Conservation (phyloP, 2,888 invertebrate species). For the Heliconius ismenius region DNA sequence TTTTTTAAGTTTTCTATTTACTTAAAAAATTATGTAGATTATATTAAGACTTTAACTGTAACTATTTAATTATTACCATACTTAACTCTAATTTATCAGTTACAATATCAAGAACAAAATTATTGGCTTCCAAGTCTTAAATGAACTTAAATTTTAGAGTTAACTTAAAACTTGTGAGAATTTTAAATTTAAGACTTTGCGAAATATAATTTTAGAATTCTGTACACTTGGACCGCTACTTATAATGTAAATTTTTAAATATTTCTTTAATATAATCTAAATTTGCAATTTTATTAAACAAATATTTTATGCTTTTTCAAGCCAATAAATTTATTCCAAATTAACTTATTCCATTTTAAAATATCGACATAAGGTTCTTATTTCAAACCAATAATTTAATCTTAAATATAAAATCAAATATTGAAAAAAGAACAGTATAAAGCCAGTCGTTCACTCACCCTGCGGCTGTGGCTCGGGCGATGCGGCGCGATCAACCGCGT, state of each 20-base stretch:
- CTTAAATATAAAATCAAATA: background rate
- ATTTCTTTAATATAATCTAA: background rate
- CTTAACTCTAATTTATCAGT: background rate
- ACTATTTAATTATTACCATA: background rate
- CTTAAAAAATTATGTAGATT: background rate
- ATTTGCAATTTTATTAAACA: background rate
- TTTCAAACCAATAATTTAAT: background rate
- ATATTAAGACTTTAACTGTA: background rate
- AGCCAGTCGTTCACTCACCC: slow-evolving; percentile 54
- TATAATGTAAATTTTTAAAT: background rate
- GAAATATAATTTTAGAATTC: background rate
- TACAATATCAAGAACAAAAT: background rate
- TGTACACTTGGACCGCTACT: background rate
- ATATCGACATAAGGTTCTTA: background rate
- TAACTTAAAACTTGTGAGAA: too few species aligned
- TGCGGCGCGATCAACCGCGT: slow-evolving; percentile 68
- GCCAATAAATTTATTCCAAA: background rate
- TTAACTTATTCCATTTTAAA: background rate
- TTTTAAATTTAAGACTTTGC: background rate
- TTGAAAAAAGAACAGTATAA: slow-evolving; percentile 3
- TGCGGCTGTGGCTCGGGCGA: slow-evolving; percentile 66
- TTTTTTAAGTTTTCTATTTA: background rate
- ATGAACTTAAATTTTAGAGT: background rate
- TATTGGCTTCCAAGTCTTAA: background rate
- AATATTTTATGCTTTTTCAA: background rate